Evolutionary conservation across 2,113 vertebrate genomes (phyloP).

Genomic region (Protobothrops flavoviridis): DNA sequence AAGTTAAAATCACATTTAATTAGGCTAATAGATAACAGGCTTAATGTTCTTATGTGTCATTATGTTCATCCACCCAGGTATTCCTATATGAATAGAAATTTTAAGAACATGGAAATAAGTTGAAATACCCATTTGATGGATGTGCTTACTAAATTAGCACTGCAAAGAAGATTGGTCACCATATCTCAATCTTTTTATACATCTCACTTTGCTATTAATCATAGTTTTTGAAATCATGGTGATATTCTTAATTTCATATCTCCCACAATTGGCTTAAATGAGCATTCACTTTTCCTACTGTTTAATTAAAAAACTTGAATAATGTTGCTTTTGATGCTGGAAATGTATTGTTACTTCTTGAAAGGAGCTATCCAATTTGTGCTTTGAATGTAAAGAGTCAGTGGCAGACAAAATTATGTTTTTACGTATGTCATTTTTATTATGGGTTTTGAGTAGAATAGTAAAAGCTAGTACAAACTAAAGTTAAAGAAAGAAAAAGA

Average conservation of each 20-base stretch:
- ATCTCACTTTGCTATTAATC: background rate
- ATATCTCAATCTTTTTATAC: background rate
- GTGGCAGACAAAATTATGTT: background rate
- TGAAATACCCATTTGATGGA: background rate
- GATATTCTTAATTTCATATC: background rate
- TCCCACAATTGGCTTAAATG: background rate
- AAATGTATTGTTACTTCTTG: background rate
- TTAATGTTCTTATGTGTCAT: background rate
- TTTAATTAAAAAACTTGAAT: background rate
- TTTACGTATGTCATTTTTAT: background rate
- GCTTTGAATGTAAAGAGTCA: background rate
- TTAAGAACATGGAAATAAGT: slow-evolving; percentile 5
- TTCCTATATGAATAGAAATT: background rate
- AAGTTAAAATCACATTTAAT: slow-evolving; percentile 5
- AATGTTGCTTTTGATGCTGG: background rate
- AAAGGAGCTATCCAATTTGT: background rate
- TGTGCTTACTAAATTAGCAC: background rate
- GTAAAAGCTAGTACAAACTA: background rate
- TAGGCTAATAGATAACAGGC: background rate
- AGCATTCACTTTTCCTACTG: background rate
- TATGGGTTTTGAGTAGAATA: background rate
- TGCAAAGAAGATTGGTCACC: background rate
- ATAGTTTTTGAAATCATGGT: background rate
- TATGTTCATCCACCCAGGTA: background rate
- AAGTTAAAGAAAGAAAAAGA: background rate